These are phyloP conservation scores for Macroteleia sp. DNA, from an alignment of 2,888 invertebrate genomes.

Conservation along the genomic window DNA sequence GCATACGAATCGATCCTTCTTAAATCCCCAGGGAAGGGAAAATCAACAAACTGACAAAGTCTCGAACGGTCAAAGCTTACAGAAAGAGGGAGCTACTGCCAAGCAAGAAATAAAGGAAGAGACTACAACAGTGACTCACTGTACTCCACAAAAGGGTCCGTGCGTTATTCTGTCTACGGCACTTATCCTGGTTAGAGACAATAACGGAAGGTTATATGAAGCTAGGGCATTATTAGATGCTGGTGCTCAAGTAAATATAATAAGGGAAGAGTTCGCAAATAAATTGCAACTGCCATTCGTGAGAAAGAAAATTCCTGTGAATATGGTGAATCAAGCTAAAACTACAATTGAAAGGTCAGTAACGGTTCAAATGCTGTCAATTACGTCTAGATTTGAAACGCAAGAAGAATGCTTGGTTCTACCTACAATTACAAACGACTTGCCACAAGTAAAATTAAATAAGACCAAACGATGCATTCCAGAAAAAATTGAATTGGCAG, in stretches of 20 bases:
- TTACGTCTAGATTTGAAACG: not conserved
- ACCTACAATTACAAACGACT: not conserved
- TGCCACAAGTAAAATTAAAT: slow-evolving; percentile 4
- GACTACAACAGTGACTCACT: not conserved
- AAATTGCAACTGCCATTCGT: not conserved
- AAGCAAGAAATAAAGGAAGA: not conserved
- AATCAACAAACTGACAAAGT: not conserved
- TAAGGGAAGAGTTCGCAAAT: slow-evolving; percentile 3
- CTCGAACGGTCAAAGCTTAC: not conserved
- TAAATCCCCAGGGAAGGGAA: too few species aligned
- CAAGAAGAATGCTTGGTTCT: slow-evolving; percentile 2
- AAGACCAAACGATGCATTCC: not conserved
- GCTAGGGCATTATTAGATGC: slow-evolving; percentile 6
- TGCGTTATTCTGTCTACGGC: slow-evolving; percentile 10
- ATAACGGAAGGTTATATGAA: not conserved
- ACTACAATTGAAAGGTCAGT: not conserved
- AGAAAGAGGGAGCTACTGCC: too few species aligned
- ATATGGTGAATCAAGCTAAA: not conserved
- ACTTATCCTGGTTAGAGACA: not conserved
- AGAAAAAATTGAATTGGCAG: not conserved
- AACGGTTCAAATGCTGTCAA: not conserved
- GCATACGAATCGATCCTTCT: not conserved
- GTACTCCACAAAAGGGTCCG: not conserved
- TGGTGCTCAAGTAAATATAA: slow-evolving; percentile 5
- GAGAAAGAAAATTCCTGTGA: not conserved